Base-by-base conservation (phyloP, 2,797 vertebrate genomes). In the Macropus fuliginosus region DNA sequence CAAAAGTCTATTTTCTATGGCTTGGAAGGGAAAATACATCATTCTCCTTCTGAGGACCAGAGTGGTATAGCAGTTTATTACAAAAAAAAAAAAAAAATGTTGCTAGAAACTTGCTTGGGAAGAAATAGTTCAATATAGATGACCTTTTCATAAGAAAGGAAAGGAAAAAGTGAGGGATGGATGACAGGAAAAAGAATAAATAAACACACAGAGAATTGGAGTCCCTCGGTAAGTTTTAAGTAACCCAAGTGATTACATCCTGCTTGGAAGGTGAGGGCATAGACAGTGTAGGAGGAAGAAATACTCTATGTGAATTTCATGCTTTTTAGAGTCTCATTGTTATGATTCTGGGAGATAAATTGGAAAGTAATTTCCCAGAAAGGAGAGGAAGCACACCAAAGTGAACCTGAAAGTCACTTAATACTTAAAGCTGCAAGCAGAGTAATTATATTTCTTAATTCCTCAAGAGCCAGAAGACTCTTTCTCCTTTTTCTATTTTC, bases 141-240 rank as follows among this genome's bases (percentile, higher is more conserved):
- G 55, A 50, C 34, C 56, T 74, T 62, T 87, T 91, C 46, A 31
- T 55, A 89, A 95, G 55, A 56, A 96, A 95, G 62, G n/a, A 96
- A 90, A 50, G 12, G 2, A 5, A 56, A 54, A 55, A 94, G 5
- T 11, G 2, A 28, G 57, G 34, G 5, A 74, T 74, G 62, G 34
- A 40, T 21, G 16, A 8, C 62, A 40, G 62, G 31, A 74, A 74
- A 74, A 40, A 74, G 34, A 74, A 74, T n/a, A 40, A 74, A 29
- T 74, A 59, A 59, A 59, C 31, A 57, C 27, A 57, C 62, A 74
- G 66, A 74, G n/a, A 81, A 81, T 5, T 40, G 12, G n/a, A 81
- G 8, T 8, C n/a, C 8, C 21, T 81, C n/a, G 21, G 2, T 81
- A 81, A 81, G n/a, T 46, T 46, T 24, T 81, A 66, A 66, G 66